Percentiles rank a stretch among this genome's conserved stretches.
These are phyloP conservation scores for Nanger granti DNA, from an alignment of 2,113 vertebrate species.

Conservation along the genomic window DNA sequence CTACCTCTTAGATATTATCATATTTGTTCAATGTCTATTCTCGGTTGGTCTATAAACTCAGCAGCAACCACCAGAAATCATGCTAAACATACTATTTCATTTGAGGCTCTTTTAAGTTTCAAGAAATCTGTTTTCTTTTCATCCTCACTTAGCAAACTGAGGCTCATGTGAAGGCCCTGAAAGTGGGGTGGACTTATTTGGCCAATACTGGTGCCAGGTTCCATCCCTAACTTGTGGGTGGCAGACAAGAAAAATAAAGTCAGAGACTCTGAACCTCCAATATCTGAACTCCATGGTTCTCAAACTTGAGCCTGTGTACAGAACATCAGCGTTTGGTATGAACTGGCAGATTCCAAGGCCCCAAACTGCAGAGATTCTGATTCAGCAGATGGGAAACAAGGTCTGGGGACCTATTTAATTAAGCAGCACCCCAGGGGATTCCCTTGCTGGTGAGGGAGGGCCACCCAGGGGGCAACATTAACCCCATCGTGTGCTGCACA, in stretches of 20 bases:
- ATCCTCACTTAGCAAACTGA: neutral
- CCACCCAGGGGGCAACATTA: neutral
- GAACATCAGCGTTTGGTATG: neutral
- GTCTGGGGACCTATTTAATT: neutral
- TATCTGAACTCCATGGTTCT: neutral
- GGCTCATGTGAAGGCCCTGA: neutral
- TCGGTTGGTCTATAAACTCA: neutral
- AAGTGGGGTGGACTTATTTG: neutral
- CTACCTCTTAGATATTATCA: neutral
- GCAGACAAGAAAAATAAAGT: neutral
- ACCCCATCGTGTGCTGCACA: neutral
- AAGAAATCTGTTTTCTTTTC: neutral
- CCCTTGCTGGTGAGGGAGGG: neutral
- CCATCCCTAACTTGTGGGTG: neutral
- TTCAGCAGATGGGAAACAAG: neutral
- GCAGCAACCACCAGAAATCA: neutral
- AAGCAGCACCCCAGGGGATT: neutral
- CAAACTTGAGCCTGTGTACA: neutral
- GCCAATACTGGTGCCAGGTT: neutral
- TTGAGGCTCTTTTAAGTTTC: neutral
- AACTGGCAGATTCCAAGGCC: neutral
- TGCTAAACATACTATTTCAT: neutral
- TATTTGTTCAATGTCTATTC: neutral
- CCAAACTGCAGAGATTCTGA: neutral
- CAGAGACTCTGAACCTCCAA: neutral